A percentile compares a stretch with the other conserved stretches of the same genome.
Conservation (phyloP, 2,113 vertebrate species). For the Myrmecobius fasciatus region DNA sequence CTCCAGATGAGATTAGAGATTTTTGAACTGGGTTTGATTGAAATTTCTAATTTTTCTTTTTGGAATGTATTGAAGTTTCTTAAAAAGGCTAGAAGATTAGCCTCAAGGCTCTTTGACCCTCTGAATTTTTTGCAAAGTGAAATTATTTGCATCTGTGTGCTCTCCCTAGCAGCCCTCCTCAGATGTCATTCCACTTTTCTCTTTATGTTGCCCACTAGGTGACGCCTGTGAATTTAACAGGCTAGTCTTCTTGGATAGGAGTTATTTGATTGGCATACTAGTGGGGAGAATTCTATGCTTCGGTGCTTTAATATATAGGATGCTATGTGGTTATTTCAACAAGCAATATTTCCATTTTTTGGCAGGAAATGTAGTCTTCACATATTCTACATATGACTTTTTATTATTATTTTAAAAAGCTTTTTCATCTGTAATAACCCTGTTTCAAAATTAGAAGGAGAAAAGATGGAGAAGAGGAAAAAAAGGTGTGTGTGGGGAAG, state of each 20-base stretch:
- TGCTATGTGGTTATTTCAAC: background rate
- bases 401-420: background rate
- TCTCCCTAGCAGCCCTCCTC: rapidly evolving
- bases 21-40: rapidly evolving
- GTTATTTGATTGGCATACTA: background rate
- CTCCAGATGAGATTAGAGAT: background rate
- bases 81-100: background rate
- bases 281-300: background rate
- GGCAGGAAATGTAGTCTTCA: background rate
- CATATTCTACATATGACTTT: background rate
- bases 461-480: conserved; percentile 22
- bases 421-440: background rate
- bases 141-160: background rate
- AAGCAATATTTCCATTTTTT: conserved; percentile 22
- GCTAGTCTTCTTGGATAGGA: background rate
- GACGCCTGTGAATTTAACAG: conserved; percentile 81
- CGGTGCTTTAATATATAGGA: background rate
- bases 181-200: conserved; percentile 30
- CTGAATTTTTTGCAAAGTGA: background rate
- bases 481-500: background rate
- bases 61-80: rapidly evolving
- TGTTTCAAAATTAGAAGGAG: background rate
- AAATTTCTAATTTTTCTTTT: background rate
- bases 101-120: background rate
- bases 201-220: conserved; percentile 80